Base-by-base conservation (phyloP, 2,888 invertebrate species). In the Microctonus aethiopoides region DNA sequence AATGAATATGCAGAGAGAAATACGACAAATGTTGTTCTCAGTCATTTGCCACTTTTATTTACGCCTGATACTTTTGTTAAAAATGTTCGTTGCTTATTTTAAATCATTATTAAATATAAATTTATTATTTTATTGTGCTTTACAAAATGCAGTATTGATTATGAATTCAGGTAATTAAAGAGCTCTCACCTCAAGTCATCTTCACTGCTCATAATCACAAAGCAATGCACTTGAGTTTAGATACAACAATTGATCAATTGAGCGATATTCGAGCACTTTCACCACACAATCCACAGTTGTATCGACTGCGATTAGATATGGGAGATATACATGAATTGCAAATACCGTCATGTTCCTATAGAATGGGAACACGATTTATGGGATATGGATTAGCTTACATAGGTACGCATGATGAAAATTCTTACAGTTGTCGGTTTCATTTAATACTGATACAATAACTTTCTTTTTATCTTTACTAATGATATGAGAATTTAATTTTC, bases 311-410 rank as follows among this genome's bases (percentile, higher is more conserved):
- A 64, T 82, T 89, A 70, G 87, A 88, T 51, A 81, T 85, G 73
- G 87, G 86, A 46, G 87, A 88, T 76, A 85, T 88, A 79, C 88
- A 88, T 78, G 98, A 98, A 88, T 90, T 98, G 61, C 91, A 93
- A 86, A 94, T 97, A 75, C 98, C 98, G 1, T 97, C 98, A 0
- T 96, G 96, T 83, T 97, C 97, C 0, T 99, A 99, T 85, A 91
- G 99, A 79, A 99, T 99, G 98, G 98, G 98, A 0, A 95, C 94
- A 22, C 84, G 87, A 2, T 89, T 92, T 76, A 95, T 97, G 86
- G 98, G 97, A 1, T 96, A 93, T 86, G 97, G 96, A 39, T 92
- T 92, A 74, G 94, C 94, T 9, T 88, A 95, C 67, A 87, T 96
- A 77, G 93, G 96, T 94, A 88, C 87, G 80, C 46, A 24, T 61